phyloP scores from a whole-genome alignment of 2,797 vertebrate species.

The Apogon hyalosoma region DNA sequence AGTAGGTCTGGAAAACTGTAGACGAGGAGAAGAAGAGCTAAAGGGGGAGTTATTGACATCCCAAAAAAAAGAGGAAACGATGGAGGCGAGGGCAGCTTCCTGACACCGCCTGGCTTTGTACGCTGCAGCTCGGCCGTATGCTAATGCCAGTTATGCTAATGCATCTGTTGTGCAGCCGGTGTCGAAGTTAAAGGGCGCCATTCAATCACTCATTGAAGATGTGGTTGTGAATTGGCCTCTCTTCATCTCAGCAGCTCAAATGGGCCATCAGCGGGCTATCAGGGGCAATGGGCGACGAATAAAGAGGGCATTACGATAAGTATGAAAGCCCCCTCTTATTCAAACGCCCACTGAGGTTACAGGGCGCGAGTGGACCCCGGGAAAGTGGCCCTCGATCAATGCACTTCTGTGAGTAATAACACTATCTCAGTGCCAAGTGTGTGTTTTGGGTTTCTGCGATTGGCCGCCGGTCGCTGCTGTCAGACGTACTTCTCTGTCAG shows the following conservation, averaged over 20 bases:
- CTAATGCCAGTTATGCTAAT: conserved; percentile 70
- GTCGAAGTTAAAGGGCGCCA: conserved; percentile 63
- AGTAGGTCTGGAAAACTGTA: not conserved
- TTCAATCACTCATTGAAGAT: conserved; percentile 64
- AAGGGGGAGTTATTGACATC: conserved; percentile 3
- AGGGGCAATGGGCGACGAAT: conserved; percentile 46
- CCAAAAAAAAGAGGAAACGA: conserved; percentile 41
- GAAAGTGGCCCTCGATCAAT: conserved; percentile 45
- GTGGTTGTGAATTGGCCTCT: conserved; percentile 52
- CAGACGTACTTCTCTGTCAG: not conserved
- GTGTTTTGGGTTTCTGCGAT: conserved; percentile 16
- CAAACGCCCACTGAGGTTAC: conserved; percentile 72
- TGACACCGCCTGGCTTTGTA: conserved; percentile 69
- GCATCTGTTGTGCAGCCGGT: conserved; percentile 26
- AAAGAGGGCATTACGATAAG: conserved; percentile 57
- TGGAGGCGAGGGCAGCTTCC: conserved; percentile 43
- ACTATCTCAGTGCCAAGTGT: conserved; percentile 32
- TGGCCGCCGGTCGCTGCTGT: conserved; percentile 9
- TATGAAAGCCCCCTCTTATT: conserved; percentile 72
- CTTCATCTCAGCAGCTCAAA: conserved; percentile 49
- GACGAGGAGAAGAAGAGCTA: not conserved
- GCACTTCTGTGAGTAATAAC: conserved; percentile 49
- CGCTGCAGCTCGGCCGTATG: conserved; percentile 49
- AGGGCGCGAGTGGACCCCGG: conserved; percentile 42
- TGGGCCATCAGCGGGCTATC: conserved; percentile 50